Conservation (phyloP, 2,888 invertebrate species). For the Tenthredo mesomela region DNA sequence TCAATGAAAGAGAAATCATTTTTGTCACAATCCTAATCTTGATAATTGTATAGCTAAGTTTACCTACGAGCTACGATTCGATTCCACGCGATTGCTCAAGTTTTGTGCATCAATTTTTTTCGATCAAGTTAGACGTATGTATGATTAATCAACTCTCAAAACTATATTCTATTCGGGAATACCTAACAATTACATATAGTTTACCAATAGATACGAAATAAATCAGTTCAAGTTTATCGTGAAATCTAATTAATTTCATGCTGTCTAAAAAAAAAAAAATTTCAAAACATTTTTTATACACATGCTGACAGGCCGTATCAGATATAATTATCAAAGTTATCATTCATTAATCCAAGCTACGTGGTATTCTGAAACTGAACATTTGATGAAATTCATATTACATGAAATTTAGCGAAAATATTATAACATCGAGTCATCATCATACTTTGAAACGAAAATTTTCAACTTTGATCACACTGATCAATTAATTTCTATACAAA, state of each 20-base stretch:
- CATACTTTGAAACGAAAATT: not conserved
- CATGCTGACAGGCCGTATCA: not conserved
- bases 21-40: not conserved
- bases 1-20: not conserved
- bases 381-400: not conserved
- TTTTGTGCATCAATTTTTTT: too few relatives aligned
- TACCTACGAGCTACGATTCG: not conserved
- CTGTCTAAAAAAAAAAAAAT: too few relatives aligned
- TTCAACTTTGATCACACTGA: too few relatives aligned
- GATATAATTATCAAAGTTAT: not conserved
- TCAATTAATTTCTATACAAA: too few relatives aligned
- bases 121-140: not conserved
- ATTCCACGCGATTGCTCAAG: not conserved
- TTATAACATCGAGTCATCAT: not conserved
- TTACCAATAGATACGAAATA: not conserved
- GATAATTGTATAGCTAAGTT: not conserved
- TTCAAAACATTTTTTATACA: too few relatives aligned
- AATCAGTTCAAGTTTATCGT: not conserved
- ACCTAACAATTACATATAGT: too few relatives aligned
- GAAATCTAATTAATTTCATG: not conserved
- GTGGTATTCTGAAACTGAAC: not conserved
- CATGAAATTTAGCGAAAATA: not conserved
- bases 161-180: not conserved
- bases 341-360: not conserved
- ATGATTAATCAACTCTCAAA: too few relatives aligned